Evolutionary conservation across 2,113 vertebrate genomes (phyloP).

Genomic region (Embiotoca jacksoni): DNA sequence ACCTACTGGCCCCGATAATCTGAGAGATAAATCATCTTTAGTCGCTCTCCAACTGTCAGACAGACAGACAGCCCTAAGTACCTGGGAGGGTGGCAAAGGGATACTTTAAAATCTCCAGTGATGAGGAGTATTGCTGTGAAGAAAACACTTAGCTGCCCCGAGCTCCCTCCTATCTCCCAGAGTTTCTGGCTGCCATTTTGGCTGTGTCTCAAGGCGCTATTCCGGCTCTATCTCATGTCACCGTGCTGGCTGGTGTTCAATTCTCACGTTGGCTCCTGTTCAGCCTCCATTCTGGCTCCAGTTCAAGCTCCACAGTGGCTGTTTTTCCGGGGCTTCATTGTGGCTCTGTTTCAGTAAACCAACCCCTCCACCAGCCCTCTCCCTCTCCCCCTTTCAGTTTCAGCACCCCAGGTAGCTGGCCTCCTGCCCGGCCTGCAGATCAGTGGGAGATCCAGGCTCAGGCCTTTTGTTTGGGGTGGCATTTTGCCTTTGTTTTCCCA

Average conservation of each 20-base stretch:
- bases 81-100: conserved; percentile 77
- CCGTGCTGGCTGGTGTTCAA: conserved; percentile 79
- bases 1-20: conserved; percentile 67
- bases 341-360: conserved; percentile 76
- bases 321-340: conserved; percentile 77
- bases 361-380: conserved; percentile 16
- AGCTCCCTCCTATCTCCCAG: conserved; percentile 64
- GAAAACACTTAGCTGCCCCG: conserved; percentile 72
- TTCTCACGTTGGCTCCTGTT: conserved; percentile 74
- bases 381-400: conserved; percentile 65
- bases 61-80: conserved; percentile 81
- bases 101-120: conserved; percentile 76
- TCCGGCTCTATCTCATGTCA: conserved; percentile 82
- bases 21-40: conserved; percentile 77
- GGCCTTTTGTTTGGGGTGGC: conserved; percentile 85
- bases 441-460: conserved; percentile 82
- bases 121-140: conserved; percentile 70
- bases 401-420: conserved; percentile 84
- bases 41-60: conserved; percentile 70
- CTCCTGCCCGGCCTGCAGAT: conserved; percentile 78
- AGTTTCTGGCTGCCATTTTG: conserved; percentile 79
- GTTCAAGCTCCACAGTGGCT: conserved; percentile 78
- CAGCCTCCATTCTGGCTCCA: conserved; percentile 78
- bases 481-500: conserved; percentile 85
- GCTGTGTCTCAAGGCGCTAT: conserved; percentile 79